Evolutionary conservation across 64 coral and sea anemone genomes (phyloP), one percentile per base, ranked within the genome.

Genomic region (Anthopleura sola): DNA sequence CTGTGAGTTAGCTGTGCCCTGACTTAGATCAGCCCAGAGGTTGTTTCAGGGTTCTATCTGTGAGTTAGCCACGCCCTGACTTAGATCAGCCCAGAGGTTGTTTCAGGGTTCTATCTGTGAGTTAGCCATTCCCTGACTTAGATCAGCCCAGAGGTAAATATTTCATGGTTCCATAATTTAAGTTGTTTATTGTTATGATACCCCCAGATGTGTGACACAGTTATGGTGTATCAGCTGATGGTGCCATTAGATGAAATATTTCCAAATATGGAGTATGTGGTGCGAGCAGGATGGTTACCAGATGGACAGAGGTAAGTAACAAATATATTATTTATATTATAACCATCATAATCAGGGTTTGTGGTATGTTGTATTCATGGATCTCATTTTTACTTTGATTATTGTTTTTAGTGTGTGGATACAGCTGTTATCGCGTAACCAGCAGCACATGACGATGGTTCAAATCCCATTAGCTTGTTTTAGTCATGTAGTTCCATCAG

Each of bases 251-350:
- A 89, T 49, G 92, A 98, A 87, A 88, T 88, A 75, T 92, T 98
- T 90, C 96, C 96, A 75, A 89, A 86, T 83, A 89, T 91, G 80
- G 92, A 98, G 34, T 98, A 98, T 78, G 37, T 98, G 57, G 96
- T 98, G 4, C 80, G 96, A 16, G 93, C 92, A 92, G 96, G 96
- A 8, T 98, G 96, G 96, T 48, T 98, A 0, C 92, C 96, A 36
- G 87, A 92, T 87, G 96, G 96, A 69, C 80, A 94, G 71, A 94
- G 96, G 96, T 98, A 18, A 60, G 46, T 78, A 79, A 37, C 18
- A 47, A 7, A 13, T 81, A n/a, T 36, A 26, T 85, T 26, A 85
- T 31, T 36, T 44, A 44, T 44, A 44, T 44, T 3, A 44, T 44
- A 44, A 44, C 4, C 40, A 44, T 8, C 4, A 44, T n/a, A n/a